Percentiles rank a stretch among this genome's conserved stretches.
Evolutionary conservation across 2,888 invertebrate species (phyloP).

Genomic region (Parthenolecanium corni): DNA sequence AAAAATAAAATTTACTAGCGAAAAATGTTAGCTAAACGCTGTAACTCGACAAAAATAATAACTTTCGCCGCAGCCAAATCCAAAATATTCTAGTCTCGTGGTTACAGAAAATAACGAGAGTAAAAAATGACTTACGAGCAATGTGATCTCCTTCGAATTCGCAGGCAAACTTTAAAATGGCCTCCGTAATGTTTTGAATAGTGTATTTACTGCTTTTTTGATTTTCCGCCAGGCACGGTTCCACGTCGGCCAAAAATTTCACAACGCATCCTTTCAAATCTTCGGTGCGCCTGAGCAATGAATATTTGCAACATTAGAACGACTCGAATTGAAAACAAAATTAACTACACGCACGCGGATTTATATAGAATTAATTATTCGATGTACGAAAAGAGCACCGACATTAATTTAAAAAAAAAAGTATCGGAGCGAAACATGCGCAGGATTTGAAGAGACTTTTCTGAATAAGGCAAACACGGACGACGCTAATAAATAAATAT

Average conservation of each 20-base stretch:
- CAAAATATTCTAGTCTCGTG: no score
- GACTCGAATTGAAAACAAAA: neutral
- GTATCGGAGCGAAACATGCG: no score
- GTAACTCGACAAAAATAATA: no score
- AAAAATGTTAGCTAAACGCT: no score
- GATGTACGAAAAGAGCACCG: no score
- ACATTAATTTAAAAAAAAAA: no score
- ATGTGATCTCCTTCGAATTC: conserved; percentile 71
- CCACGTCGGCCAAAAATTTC: conserved; percentile 45
- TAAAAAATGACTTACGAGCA: conserved; percentile 49
- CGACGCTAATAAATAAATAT: neutral
- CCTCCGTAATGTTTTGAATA: conserved; percentile 54
- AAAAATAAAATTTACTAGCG: no score
- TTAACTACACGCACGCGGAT: neutral
- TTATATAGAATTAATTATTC: no score
- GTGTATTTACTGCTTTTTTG: conserved; percentile 52
- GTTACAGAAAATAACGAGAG: no score
- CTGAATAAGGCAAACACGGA: no score
- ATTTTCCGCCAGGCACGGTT: conserved; percentile 50
- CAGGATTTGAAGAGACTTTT: no score
- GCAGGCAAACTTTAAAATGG: conserved; percentile 60
- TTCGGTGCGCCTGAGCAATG: conserved; percentile 42
- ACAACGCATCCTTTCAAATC: conserved; percentile 50
- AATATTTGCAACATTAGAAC: neutral
- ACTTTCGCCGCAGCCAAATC: no score